A percentile compares a stretch with the other conserved stretches of the same genome.
Conservation (phyloP, 2,797 vertebrate species). For the Enteromius afrohamiltoni region DNA sequence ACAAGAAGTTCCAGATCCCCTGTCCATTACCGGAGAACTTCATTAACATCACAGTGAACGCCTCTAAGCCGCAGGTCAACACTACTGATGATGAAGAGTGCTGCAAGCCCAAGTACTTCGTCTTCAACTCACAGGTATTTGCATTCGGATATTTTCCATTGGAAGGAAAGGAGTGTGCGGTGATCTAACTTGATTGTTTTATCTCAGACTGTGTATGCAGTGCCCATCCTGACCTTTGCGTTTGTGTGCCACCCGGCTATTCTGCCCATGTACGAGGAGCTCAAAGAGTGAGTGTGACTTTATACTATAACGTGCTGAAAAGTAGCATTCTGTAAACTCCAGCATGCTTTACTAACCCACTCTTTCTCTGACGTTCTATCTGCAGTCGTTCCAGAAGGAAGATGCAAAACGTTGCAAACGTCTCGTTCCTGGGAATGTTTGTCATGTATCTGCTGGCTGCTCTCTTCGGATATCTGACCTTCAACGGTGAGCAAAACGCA, state of each 20-base stretch:
- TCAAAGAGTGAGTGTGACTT: slow-evolving; percentile 85
- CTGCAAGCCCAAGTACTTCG: slow-evolving; percentile 91
- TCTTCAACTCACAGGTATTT: slow-evolving; percentile 92
- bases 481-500: slow-evolving; percentile 82
- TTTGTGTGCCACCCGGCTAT: slow-evolving; percentile 97
- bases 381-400: slow-evolving; percentile 88
- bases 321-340: background rate
- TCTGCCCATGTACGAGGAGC: slow-evolving; percentile 96
- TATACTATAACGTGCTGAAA: background rate
- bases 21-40: slow-evolving; percentile 78
- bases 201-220: slow-evolving; percentile 92
- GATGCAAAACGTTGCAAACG: slow-evolving; percentile 96
- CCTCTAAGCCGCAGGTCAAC: slow-evolving; percentile 60
- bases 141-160: background rate
- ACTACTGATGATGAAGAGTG: slow-evolving; percentile 66
- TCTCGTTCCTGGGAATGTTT: slow-evolving; percentile 97
- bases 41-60: slow-evolving; percentile 69
- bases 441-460: slow-evolving; percentile 96
- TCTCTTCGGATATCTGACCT: slow-evolving; percentile 97
- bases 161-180: background rate
- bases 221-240: slow-evolving; percentile 95
- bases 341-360: background rate
- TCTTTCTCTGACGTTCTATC: slow-evolving; percentile 24
- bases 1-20: slow-evolving; percentile 93
- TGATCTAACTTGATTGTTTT: background rate